A percentile compares a stretch with the other conserved stretches of the same genome.
These are phyloP conservation scores for Empis stercorea DNA, from an alignment of 2,888 invertebrate species.

Conservation along the genomic window DNA sequence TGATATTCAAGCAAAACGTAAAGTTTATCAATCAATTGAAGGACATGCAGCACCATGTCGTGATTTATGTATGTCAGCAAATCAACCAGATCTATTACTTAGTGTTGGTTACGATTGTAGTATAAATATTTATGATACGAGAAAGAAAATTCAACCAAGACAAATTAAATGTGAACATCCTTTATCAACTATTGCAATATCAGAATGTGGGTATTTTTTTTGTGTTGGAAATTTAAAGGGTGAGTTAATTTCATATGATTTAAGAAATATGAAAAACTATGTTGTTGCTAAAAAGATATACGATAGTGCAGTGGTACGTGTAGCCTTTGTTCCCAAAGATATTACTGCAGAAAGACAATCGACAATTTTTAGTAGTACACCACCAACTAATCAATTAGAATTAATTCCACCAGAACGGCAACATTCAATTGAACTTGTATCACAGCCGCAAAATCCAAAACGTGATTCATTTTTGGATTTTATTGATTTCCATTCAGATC, in stretches of 20 bases:
- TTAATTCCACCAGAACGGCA: slow-evolving; percentile 20
- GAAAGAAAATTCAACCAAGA: slow-evolving; percentile 24
- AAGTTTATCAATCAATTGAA: slow-evolving; percentile 22
- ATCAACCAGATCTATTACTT: slow-evolving; percentile 25
- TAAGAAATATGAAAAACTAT: slow-evolving; percentile 18
- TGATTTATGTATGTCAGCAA: slow-evolving; percentile 28
- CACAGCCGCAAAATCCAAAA: slow-evolving; percentile 5
- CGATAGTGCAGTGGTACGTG: slow-evolving; percentile 24
- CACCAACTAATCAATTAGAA: neutral
- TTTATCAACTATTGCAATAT: slow-evolving; percentile 27
- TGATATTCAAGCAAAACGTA: slow-evolving; percentile 28
- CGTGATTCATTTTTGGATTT: slow-evolving; percentile 33
- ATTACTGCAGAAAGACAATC: slow-evolving; percentile 17
- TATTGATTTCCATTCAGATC: slow-evolving; percentile 24
- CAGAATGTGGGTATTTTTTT: slow-evolving; percentile 31
- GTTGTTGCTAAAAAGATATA: slow-evolving; percentile 24
- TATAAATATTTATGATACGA: slow-evolving; percentile 32
- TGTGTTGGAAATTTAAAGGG: slow-evolving; percentile 34
- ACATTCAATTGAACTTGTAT: slow-evolving; percentile 14
- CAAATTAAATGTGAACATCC: slow-evolving; percentile 25
- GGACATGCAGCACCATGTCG: slow-evolving; percentile 32
- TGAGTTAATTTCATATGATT: slow-evolving; percentile 30
- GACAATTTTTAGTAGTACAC: slow-evolving; percentile 1
- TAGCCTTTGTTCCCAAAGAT: slow-evolving; percentile 26
- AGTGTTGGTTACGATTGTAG: slow-evolving; percentile 34